These are phyloP conservation scores for Lochmaea crataegi DNA, from an alignment of 2,888 invertebrate species.

Conservation along the genomic window DNA sequence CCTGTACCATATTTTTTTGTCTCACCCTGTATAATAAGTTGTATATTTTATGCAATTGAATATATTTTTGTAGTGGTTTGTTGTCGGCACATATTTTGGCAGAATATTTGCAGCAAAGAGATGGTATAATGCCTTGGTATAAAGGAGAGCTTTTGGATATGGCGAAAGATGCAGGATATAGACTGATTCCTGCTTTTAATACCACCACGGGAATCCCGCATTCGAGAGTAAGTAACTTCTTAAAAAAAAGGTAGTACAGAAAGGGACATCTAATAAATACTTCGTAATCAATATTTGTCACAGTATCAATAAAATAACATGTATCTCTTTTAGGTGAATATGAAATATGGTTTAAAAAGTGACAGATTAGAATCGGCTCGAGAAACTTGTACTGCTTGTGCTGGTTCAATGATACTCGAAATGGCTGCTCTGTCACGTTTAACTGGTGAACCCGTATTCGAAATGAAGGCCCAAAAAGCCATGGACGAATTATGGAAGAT, in stretches of 20 bases:
- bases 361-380: conserved; percentile 78
- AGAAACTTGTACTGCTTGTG: conserved; percentile 98
- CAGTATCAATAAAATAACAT: neutral
- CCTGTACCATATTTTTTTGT: neutral
- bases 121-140: conserved; percentile 84
- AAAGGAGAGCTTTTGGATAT: conserved; percentile 86
- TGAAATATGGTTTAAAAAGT: conserved; percentile 84
- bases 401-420: conserved; percentile 97
- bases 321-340: conserved; percentile 73
- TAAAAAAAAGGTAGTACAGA: conserved; percentile 10
- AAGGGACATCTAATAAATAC: too few relatives aligned
- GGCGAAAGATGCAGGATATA: conserved; percentile 92
- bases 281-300: too few relatives aligned
- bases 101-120: conserved; percentile 80
- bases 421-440: conserved; percentile 95
- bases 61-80: conserved; percentile 75
- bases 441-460: conserved; percentile 91
- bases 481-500: conserved; percentile 98
- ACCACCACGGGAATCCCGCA: conserved; percentile 97
- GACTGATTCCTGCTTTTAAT: conserved; percentile 97
- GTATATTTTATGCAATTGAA: conserved; percentile 47
- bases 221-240: conserved; percentile 77
- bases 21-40: too few relatives aligned
- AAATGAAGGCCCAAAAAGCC: conserved; percentile 93
- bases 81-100: conserved; percentile 93